Evolutionary conservation across 2,113 vertebrate species (phyloP).

Genomic region (Scatophagus argus): DNA sequence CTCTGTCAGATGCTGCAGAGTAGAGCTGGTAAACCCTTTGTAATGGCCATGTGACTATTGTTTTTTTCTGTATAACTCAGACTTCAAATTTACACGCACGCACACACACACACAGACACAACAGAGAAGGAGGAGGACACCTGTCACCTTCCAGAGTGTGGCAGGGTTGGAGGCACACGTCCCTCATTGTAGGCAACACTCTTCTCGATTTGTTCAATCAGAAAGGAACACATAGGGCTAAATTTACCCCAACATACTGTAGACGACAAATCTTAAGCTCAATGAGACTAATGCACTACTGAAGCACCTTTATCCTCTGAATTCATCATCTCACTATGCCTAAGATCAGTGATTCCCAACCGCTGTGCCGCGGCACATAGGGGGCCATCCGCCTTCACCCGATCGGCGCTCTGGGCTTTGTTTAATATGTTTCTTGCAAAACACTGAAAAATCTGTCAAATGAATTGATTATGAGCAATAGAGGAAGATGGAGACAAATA

Average conservation of each 20-base stretch:
- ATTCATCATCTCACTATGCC: not conserved
- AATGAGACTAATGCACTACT: not conserved
- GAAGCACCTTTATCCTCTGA: not conserved
- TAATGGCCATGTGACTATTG: conserved; percentile 4
- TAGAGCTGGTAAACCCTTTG: not conserved
- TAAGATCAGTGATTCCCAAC: too few relatives aligned
- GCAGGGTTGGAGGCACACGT: conserved; percentile 1
- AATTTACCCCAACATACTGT: not conserved
- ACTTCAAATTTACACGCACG: conserved; percentile 2
- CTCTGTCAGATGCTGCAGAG: conserved; percentile 1
- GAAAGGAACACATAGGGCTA: not conserved
- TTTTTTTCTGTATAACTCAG: not conserved
- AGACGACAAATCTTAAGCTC: not conserved
- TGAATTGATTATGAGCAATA: conserved; percentile 42
- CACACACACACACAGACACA: too few relatives aligned
- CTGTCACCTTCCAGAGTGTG: conserved; percentile 6
- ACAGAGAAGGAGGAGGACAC: conserved; percentile 7
- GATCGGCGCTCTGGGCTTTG: too few relatives aligned
- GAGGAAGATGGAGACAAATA: conserved; percentile 46
- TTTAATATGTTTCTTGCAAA: too few relatives aligned
- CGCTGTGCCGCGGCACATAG: too few relatives aligned
- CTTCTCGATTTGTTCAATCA: conserved; percentile 31
- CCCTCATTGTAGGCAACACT: not conserved
- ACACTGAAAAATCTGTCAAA: not conserved
- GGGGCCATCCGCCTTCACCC: too few relatives aligned